Percentiles rank a stretch among this genome's conserved stretches.
phyloP scores from a whole-genome alignment of 1,140 invertebrate genomes.

The Arctopsyche grandis region DNA sequence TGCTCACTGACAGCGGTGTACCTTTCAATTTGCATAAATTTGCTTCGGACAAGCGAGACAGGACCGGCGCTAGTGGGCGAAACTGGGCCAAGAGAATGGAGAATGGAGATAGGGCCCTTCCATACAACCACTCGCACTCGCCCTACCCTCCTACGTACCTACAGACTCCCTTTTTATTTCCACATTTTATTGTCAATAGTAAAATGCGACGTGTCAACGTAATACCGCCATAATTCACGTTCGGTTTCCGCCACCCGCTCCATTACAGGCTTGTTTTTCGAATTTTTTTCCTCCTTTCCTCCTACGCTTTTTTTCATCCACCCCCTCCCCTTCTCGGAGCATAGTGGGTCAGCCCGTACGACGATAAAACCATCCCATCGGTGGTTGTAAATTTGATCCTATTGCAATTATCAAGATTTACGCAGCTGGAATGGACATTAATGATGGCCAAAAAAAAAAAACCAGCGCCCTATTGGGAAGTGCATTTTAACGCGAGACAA shows the following conservation, averaged over 20 bases:
- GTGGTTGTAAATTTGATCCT: slow-evolving; percentile 51
- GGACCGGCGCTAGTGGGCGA: background rate
- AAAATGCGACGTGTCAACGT: slow-evolving; percentile 50
- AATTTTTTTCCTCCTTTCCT: background rate
- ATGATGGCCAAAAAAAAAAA: slow-evolving; percentile 28
- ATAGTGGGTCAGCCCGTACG: no score
- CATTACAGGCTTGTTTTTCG: slow-evolving; percentile 24
- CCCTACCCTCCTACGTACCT: background rate
- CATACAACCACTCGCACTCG: background rate
- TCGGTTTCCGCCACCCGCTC: slow-evolving; percentile 33
- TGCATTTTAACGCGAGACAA: slow-evolving; percentile 17
- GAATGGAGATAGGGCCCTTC: slow-evolving; percentile 3
- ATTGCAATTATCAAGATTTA: slow-evolving; percentile 53
- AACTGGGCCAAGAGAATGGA: background rate
- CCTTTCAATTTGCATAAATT: slow-evolving; percentile 55
- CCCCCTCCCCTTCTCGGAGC: background rate
- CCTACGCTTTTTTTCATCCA: background rate
- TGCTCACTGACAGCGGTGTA: slow-evolving; percentile 43
- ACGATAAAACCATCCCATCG: background rate
- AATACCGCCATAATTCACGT: slow-evolving; percentile 50
- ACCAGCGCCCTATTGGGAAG: background rate
- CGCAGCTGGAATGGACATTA: slow-evolving; percentile 29
- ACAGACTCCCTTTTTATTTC: slow-evolving; percentile 32
- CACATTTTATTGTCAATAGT: slow-evolving; percentile 50
- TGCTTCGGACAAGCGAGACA: slow-evolving; percentile 41